Percentiles rank a stretch among this genome's conserved stretches.
phyloP scores from a whole-genome alignment of 2,888 invertebrate genomes.

The Poecilobothrus nobilitatus region DNA sequence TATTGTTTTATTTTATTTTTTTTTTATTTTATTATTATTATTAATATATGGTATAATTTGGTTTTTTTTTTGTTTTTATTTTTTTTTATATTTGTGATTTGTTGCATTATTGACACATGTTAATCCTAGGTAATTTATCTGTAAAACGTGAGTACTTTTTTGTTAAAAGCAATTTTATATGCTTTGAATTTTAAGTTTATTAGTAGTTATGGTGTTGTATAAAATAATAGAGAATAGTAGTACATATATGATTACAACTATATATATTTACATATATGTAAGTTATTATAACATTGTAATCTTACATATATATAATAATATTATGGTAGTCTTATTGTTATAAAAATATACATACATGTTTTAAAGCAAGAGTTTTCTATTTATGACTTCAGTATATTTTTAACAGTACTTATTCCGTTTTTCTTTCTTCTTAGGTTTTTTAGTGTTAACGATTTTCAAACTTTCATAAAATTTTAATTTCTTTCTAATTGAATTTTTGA shows the following conservation, averaged over 20 bases:
- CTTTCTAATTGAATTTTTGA: too few species aligned
- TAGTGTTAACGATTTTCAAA: too few species aligned
- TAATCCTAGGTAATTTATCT: slow-evolving; percentile 4
- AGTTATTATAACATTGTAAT: neutral
- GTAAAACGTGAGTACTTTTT: neutral
- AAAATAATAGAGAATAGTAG: neutral
- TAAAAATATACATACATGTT: too few species aligned
- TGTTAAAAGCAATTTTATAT: neutral
- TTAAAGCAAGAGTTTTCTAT: too few species aligned
- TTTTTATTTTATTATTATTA: neutral
- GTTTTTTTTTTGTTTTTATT: neutral
- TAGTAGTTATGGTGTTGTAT: too few species aligned
- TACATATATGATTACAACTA: neutral
- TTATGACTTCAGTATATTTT: too few species aligned
- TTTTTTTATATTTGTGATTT: neutral
- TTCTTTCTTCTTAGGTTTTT: too few species aligned
- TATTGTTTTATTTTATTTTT: neutral
- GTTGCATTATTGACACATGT: slow-evolving; percentile 4
- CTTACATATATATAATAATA: too few species aligned
- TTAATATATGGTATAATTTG: neutral
- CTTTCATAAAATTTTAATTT: too few species aligned
- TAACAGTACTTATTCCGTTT: too few species aligned
- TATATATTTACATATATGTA: neutral
- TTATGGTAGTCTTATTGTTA: too few species aligned
- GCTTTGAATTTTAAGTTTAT: slow-evolving; percentile 1